These are phyloP conservation scores for Phrynocephalus vlangalii DNA, from an alignment of 2,797 vertebrate species.

Conservation along the genomic window DNA sequence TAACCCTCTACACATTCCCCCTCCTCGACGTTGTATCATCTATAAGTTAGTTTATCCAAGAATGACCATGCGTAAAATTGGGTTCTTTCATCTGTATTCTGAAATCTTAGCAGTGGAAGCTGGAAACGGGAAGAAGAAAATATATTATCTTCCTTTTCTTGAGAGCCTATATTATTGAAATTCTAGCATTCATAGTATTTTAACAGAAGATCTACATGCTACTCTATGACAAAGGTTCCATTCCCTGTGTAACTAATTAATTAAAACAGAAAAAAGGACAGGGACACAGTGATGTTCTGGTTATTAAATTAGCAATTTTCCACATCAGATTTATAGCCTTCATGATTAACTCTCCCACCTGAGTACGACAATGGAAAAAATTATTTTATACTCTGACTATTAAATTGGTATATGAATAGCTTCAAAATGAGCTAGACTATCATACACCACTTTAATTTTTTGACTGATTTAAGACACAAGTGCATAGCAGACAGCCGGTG, in stretches of 20 bases:
- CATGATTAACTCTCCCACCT: conserved; percentile 68
- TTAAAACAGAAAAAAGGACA: conserved; percentile 50
- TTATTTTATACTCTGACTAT: conserved; percentile 63
- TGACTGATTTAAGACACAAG: conserved; percentile 24
- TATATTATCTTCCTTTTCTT: fast-evolving
- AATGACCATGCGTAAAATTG: conserved; percentile 29
- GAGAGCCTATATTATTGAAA: fast-evolving
- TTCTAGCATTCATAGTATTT: background rate
- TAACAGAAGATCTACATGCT: background rate
- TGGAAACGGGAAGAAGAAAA: background rate
- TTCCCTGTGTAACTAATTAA: conserved; percentile 45
- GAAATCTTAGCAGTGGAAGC: background rate
- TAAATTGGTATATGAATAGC: conserved; percentile 66
- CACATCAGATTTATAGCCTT: conserved; percentile 57
- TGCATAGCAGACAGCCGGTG: background rate
- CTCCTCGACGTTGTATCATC: background rate
- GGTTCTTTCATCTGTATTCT: background rate
- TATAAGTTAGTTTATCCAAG: background rate
- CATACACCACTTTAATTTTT: conserved; percentile 53
- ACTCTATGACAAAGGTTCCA: background rate
- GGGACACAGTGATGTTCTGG: conserved; percentile 22
- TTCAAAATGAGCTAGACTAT: conserved; percentile 66
- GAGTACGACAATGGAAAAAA: conserved; percentile 54
- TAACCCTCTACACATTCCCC: background rate
- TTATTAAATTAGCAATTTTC: conserved; percentile 64